Base-by-base conservation (phyloP, 2,113 vertebrate genomes). In the Trogon melanurus region DNA sequence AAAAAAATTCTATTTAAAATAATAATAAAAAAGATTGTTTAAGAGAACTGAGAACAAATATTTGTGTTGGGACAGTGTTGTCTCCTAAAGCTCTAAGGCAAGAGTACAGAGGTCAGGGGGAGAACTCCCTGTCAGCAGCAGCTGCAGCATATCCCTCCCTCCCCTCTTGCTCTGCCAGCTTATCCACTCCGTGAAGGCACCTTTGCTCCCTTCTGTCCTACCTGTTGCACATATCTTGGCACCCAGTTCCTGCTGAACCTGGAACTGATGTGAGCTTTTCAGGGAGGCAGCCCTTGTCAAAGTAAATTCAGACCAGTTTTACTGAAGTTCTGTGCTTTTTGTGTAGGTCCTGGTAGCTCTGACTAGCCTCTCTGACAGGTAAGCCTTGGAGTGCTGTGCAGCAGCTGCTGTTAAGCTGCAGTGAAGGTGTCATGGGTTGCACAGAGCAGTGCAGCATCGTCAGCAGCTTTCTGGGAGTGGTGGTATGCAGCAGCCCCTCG, bases 41-140 rank as follows among this genome's bases (percentile, higher is more conserved):
- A 64, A 91, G 83, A 91, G 79, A 89, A 45, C 26, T 56, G n/a
- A 89, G 76, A 75, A 20, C 83, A 95, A 97, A 96, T 95, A 95
- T 92, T 96, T 96, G 60, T 64, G 18, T 51, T 95, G 95, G 83
- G 83, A 60, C 48, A 27, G 38, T 8, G 51, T 44, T 34, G 25
- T 56, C 76, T 93, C 56, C 80, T 56, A 36, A 66, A 79, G 54
- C 61, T 79, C 69, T n/a, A 34, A 64, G n/a, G 69, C 73, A 67
- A 81, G 70, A 81, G 96, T 86, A 81, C 94, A 89, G 95, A 93
- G 95, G 84, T 95, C 84, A 50, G 38, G 74, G 57, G 10, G 93
- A 93, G 80, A 93, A 73, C 57, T 72, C 73, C 48, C 69, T 71
- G 86, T 66, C 91, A 93, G 90, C 91, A 84, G 91, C 41, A 41